Percentiles rank a stretch among this genome's conserved stretches.
These are phyloP conservation scores for Trachelipus rathkii DNA, from an alignment of 1,140 invertebrate species.

Conservation along the genomic window DNA sequence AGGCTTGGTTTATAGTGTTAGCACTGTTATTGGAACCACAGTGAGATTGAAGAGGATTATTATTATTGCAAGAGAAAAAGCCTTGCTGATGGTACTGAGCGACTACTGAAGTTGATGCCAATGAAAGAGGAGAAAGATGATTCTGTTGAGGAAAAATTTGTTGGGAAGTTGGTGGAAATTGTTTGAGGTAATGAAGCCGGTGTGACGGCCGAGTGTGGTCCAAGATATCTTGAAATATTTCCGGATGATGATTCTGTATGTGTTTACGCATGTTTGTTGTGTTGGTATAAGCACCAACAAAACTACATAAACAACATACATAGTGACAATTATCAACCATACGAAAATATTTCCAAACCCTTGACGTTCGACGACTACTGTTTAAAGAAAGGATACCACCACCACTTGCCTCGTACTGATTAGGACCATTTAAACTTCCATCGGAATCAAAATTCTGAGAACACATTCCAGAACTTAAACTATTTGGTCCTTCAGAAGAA, in stretches of 20 bases:
- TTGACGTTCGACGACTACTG: conserved; percentile 34
- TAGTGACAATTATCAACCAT: conserved; percentile 46
- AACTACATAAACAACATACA: conserved; percentile 41
- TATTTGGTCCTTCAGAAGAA: too few relatives aligned
- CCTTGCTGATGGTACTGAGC: too few relatives aligned
- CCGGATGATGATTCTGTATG: conserved; percentile 45
- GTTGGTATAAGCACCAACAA: conserved; percentile 45
- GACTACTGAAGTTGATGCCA: background rate
- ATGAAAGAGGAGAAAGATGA: background rate
- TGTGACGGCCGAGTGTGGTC: conserved; percentile 39
- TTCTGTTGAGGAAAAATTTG: too few relatives aligned
- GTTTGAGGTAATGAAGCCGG: conserved; percentile 12
- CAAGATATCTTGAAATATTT: conserved; percentile 43
- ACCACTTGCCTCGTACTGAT: background rate
- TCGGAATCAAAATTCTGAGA: too few relatives aligned
- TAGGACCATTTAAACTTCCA: background rate
- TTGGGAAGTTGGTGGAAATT: too few relatives aligned
- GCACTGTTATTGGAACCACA: background rate
- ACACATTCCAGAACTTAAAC: too few relatives aligned
- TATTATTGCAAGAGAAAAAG: background rate
- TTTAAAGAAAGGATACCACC: background rate
- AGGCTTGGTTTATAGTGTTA: background rate
- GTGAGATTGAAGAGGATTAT: background rate
- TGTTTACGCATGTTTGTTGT: conserved; percentile 45
- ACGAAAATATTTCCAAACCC: conserved; percentile 43